phyloP scores from a whole-genome alignment of 2,888 invertebrate species.

The Euproctis similis region DNA sequence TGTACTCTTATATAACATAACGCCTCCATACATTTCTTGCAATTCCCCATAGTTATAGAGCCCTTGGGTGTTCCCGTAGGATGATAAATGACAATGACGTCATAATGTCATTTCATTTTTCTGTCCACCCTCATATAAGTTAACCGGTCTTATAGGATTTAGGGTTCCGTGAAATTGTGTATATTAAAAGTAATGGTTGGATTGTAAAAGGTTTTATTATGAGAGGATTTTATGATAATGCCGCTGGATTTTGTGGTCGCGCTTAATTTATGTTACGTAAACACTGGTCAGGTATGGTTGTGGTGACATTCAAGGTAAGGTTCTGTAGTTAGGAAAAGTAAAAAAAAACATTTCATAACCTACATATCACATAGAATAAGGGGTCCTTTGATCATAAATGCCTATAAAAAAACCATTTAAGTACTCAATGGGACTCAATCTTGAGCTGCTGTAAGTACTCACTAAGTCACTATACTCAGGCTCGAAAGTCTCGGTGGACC shows the following conservation, averaged over 20 bases:
- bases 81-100: conserved; percentile 35
- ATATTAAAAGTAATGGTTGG: neutral
- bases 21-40: conserved; percentile 1
- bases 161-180: conserved; percentile 6
- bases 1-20: neutral
- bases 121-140: conserved; percentile 19
- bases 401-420: too few species aligned
- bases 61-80: conserved; percentile 13
- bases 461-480: too few species aligned
- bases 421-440: too few species aligned
- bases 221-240: neutral
- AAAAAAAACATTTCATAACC: too few species aligned
- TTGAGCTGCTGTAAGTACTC: too few species aligned
- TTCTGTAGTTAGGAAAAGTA: too few species aligned
- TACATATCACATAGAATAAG: too few species aligned
- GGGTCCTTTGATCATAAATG: too few species aligned
- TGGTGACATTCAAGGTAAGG: too few species aligned
- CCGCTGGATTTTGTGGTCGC: neutral
- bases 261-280: too few species aligned
- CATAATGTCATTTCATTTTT: conserved; percentile 26
- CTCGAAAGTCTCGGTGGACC: too few species aligned
- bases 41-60: conserved; percentile 25
- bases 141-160: conserved; percentile 21
- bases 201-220: neutral
- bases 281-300: too few species aligned